Percentiles rank a stretch among this genome's conserved stretches.
phyloP scores from a whole-genome alignment of 2,888 invertebrate genomes.

The Cheilosia impressa region DNA sequence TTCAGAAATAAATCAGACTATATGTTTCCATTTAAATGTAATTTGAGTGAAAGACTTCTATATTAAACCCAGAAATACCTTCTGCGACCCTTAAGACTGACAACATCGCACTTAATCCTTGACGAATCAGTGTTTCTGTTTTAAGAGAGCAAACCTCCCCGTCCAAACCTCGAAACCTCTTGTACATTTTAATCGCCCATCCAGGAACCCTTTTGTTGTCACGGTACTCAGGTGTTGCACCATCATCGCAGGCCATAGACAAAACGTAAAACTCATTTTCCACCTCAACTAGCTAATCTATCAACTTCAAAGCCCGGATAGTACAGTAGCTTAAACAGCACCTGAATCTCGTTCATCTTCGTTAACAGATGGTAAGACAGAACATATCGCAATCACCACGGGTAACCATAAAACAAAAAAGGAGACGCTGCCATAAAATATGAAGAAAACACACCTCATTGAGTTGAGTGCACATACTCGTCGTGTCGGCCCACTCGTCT shows the following conservation, averaged over 20 bases:
- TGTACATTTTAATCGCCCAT: slow-evolving; percentile 14
- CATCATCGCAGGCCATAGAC: neutral
- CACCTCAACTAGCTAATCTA: slow-evolving; percentile 63
- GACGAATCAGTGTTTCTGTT: slow-evolving; percentile 43
- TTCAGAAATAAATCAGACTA: too few relatives aligned
- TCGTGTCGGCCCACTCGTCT: slow-evolving; percentile 5
- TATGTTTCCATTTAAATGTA: too few relatives aligned
- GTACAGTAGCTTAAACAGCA: slow-evolving; percentile 69
- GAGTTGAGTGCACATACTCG: slow-evolving; percentile 61
- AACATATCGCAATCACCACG: slow-evolving; percentile 49
- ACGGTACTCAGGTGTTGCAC: slow-evolving; percentile 17
- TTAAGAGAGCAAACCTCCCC: neutral
- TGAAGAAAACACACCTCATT: slow-evolving; percentile 62
- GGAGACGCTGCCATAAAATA: slow-evolving; percentile 40
- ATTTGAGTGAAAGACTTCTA: too few relatives aligned
- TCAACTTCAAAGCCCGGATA: slow-evolving; percentile 64
- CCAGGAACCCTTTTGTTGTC: slow-evolving; percentile 24
- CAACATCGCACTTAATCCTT: slow-evolving; percentile 51
- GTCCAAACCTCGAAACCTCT: neutral
- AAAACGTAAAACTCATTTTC: slow-evolving; percentile 46
- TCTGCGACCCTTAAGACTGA: slow-evolving; percentile 26
- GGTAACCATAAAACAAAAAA: slow-evolving; percentile 26
- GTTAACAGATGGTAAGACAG: slow-evolving; percentile 59
- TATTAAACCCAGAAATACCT: neutral
- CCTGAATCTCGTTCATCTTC: slow-evolving; percentile 71